Conservation (phyloP, 1,140 invertebrate species). For the Helicoverpa armigera region DNA sequence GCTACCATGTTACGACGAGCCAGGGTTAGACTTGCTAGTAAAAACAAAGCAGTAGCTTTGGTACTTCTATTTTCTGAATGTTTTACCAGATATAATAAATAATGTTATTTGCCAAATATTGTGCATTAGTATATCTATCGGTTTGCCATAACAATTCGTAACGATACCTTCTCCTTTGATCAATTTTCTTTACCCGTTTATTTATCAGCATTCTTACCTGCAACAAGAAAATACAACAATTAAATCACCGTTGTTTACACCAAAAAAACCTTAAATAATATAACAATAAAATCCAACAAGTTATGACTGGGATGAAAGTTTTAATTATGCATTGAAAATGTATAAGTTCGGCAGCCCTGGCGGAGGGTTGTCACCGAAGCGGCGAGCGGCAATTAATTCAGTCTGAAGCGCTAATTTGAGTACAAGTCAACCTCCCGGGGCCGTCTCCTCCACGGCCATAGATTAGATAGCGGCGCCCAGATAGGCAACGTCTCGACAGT, state of each 20-base stretch:
- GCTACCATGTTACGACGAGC: too few species aligned
- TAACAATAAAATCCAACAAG: background rate
- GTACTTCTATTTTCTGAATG: too few species aligned
- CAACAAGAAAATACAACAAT: slow-evolving; percentile 9
- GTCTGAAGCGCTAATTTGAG: slow-evolving; percentile 77
- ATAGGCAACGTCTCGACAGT: background rate
- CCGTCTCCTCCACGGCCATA: background rate
- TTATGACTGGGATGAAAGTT: background rate
- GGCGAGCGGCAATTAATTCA: slow-evolving; percentile 72
- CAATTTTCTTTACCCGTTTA: slow-evolving; percentile 1
- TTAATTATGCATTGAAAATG: too few species aligned
- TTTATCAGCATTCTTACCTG: slow-evolving; percentile 24
- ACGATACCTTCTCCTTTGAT: too few species aligned
- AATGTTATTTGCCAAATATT: too few species aligned
- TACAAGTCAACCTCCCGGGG: slow-evolving; percentile 56
- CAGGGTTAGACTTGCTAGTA: too few species aligned
- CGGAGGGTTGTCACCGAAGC: slow-evolving; percentile 63
- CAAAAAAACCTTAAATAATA: background rate
- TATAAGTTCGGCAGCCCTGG: slow-evolving; percentile 39
- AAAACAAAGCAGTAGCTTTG: too few species aligned
- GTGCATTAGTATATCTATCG: too few species aligned
- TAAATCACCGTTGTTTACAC: background rate
- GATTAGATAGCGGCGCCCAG: slow-evolving; percentile 11
- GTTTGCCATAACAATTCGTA: too few species aligned
- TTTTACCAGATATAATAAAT: too few species aligned